phyloP scores from a whole-genome alignment of 2,888 invertebrate genomes.

The Brachyptera putata region DNA sequence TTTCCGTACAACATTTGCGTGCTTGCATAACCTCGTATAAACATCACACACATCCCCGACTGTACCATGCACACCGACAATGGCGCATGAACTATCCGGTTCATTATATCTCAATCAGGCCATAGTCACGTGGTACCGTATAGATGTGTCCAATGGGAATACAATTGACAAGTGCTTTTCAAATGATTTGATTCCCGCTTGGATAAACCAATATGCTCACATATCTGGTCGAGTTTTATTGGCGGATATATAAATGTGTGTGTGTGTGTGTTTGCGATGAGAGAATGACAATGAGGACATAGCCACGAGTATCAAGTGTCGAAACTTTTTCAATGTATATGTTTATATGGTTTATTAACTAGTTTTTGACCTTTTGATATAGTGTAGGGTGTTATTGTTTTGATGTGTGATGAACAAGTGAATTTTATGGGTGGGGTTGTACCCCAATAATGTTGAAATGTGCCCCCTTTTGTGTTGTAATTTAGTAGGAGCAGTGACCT shows the following conservation, averaged over 20 bases:
- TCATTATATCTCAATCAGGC: constrained; percentile 31
- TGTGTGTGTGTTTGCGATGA: too few relatives aligned
- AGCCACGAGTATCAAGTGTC: constrained; percentile 14
- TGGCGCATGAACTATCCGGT: background rate
- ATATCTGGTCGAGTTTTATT: background rate
- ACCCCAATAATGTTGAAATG: too few relatives aligned
- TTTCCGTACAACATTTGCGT: too few relatives aligned
- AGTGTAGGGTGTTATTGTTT: background rate
- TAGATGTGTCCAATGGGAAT: constrained; percentile 13
- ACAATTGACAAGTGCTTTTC: constrained; percentile 22
- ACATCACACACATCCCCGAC: background rate
- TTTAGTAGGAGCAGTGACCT: too few relatives aligned
- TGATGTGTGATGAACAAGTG: background rate
- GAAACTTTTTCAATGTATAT: background rate
- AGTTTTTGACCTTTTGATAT: background rate
- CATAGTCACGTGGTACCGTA: constrained; percentile 6
- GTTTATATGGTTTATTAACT: background rate
- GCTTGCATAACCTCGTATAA: too few relatives aligned
- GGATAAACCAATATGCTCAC: constrained; percentile 15
- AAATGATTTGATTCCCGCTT: constrained; percentile 16
- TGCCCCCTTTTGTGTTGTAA: too few relatives aligned
- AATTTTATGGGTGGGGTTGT: too few relatives aligned
- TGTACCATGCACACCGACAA: background rate
- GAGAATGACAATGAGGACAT: background rate
- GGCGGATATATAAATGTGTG: background rate